Conservation (phyloP, 2,797 vertebrate genomes). For the Mus caroli region DNA sequence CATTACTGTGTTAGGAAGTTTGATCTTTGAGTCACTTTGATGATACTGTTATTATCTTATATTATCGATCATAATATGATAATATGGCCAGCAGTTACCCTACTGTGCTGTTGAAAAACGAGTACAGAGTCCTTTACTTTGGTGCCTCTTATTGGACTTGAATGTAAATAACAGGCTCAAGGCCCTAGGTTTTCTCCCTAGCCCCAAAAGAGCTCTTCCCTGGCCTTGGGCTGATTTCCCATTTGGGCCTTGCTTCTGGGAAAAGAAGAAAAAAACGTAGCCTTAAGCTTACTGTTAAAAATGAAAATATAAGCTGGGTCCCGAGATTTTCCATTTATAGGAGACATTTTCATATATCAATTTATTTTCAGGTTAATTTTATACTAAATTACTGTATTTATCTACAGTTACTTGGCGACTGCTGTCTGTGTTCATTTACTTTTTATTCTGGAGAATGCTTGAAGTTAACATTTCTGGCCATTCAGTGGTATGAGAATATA, state of each 20-base stretch:
- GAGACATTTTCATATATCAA: constrained; percentile 28
- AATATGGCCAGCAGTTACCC: neutral
- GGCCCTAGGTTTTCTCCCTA: neutral
- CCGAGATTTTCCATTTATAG: constrained; percentile 16
- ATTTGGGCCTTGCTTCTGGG: neutral
- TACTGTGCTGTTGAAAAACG: neutral
- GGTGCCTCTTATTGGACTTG: neutral
- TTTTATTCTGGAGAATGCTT: constrained; percentile 92
- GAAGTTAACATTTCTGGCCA: constrained; percentile 91
- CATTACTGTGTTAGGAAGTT: neutral
- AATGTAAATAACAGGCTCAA: neutral
- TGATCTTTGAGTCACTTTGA: constrained; percentile 6
- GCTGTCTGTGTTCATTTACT: constrained; percentile 93
- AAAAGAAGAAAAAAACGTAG: constrained; percentile 3
- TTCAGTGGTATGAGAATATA: constrained; percentile 92
- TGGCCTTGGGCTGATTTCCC: neutral
- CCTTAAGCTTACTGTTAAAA: constrained; percentile 37
- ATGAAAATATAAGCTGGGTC: constrained; percentile 8
- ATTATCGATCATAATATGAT: neutral
- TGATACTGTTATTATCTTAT: neutral
- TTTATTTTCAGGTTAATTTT: constrained; percentile 64
- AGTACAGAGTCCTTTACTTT: neutral
- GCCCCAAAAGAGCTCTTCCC: neutral
- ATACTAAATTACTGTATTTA: constrained; percentile 58
- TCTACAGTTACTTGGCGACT: constrained; percentile 92